Percentiles rank a stretch among this genome's conserved stretches.
These are phyloP conservation scores for Zosterops pallidus DNA, from an alignment of 2,113 vertebrate species.

Conservation along the genomic window DNA sequence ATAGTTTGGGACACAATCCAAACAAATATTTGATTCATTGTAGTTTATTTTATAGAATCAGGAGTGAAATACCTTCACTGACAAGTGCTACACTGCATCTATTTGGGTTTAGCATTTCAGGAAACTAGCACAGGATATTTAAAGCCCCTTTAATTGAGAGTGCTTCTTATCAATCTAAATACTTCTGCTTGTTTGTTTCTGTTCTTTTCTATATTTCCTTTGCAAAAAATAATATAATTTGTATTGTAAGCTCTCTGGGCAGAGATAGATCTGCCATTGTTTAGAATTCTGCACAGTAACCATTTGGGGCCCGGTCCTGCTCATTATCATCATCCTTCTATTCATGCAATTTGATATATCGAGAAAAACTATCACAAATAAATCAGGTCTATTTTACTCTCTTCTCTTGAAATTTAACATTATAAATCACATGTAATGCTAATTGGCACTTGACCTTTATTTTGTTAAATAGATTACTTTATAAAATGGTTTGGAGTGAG, in stretches of 20 bases:
- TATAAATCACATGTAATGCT: neutral
- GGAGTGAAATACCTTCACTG: neutral
- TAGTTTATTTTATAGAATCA: neutral
- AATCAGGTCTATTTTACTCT: neutral
- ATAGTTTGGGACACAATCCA: neutral
- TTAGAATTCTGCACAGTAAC: neutral
- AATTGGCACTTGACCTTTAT: conserved; percentile 25
- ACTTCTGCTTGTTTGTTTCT: neutral
- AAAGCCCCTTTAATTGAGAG: neutral
- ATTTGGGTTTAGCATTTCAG: neutral
- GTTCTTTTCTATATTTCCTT: neutral
- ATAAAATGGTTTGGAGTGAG: neutral
- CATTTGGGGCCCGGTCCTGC: neutral
- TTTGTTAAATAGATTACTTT: conserved; percentile 24
- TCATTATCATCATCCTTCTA: neutral
- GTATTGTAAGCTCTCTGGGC: neutral
- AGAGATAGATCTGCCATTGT: neutral
- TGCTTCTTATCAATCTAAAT: neutral
- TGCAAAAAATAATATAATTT: neutral
- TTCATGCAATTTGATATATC: neutral
- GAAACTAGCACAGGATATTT: neutral
- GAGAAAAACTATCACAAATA: neutral
- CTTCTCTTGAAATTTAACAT: conserved; percentile 5
- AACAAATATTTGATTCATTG: neutral
- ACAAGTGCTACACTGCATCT: neutral